Evolutionary conservation across 1,140 invertebrate genomes (phyloP).

Genomic region (Drosophila ananassae): DNA sequence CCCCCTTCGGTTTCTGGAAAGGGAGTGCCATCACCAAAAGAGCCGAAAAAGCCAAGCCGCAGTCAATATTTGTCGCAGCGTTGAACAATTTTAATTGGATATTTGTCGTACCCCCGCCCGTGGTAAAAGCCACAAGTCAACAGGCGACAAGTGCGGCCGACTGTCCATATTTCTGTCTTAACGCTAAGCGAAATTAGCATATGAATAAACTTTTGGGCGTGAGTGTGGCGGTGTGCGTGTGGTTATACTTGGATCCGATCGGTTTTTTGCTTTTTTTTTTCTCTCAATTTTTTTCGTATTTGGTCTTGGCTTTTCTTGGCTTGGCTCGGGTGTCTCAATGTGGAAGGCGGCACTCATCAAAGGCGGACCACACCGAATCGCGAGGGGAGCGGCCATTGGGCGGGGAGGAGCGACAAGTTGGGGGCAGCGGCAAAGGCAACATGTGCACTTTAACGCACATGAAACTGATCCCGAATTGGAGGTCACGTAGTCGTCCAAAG

Average conservation of each 20-base stretch:
- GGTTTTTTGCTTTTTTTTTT: not conserved
- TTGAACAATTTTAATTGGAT: constrained; percentile 75
- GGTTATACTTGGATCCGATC: constrained; percentile 18
- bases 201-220: constrained; percentile 67
- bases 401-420: not conserved
- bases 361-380: constrained; percentile 71
- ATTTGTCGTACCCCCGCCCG: constrained; percentile 43
- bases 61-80: constrained; percentile 62
- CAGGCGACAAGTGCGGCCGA: constrained; percentile 48
- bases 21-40: constrained; percentile 33
- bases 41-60: constrained; percentile 34
- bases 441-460: constrained; percentile 74
- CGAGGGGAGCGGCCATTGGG: constrained; percentile 11
- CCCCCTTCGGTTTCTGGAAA: not conserved
- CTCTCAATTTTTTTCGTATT: not conserved
- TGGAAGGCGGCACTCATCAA: constrained; percentile 63
- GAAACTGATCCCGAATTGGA: constrained; percentile 76
- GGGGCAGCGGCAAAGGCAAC: constrained; percentile 42
- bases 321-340: constrained; percentile 25
- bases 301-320: constrained; percentile 25
- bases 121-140: constrained; percentile 54
- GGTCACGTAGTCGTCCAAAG: constrained; percentile 76
- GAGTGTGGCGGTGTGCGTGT: constrained; percentile 33
- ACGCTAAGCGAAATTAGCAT: constrained; percentile 74
- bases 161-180: constrained; percentile 60